phyloP scores from a whole-genome alignment of 2,113 vertebrate species.

The Nesoenas mayeri region DNA sequence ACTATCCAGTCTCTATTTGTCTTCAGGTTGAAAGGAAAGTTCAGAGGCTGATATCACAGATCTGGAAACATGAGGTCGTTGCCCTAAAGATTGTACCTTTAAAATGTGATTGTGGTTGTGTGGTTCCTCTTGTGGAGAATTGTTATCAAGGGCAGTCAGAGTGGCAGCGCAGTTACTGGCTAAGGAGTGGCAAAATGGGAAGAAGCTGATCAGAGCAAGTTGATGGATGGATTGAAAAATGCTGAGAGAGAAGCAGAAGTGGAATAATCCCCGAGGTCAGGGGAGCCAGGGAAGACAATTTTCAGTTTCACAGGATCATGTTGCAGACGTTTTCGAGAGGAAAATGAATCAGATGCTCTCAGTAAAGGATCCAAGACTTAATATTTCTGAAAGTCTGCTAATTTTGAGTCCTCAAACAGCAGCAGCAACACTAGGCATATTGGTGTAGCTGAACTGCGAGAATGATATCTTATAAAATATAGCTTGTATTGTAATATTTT shows the following conservation, averaged over 20 bases:
- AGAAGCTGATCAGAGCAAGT: not conserved
- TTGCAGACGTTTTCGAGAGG: not conserved
- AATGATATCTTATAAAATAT: not conserved
- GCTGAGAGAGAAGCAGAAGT: not conserved
- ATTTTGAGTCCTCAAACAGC: not conserved
- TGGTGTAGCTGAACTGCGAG: not conserved
- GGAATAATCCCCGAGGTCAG: not conserved
- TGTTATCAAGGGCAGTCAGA: not conserved
- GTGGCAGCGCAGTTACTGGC: not conserved
- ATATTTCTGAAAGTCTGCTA: not conserved
- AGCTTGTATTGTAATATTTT: not conserved
- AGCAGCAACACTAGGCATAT: not conserved
- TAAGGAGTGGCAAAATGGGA: not conserved
- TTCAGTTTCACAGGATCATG: not conserved
- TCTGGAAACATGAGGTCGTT: constrained; percentile 11
- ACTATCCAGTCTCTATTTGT: not conserved
- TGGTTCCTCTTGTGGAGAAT: not conserved
- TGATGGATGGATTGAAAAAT: not conserved
- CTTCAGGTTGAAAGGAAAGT: not conserved
- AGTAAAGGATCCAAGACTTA: not conserved
- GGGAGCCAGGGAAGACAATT: not conserved
- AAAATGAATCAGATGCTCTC: not conserved
- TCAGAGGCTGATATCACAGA: not conserved
- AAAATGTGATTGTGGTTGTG: not conserved
- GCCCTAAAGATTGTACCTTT: not conserved